Conservation (phyloP, 2,888 invertebrate species). For the Agrochola macilenta region DNA sequence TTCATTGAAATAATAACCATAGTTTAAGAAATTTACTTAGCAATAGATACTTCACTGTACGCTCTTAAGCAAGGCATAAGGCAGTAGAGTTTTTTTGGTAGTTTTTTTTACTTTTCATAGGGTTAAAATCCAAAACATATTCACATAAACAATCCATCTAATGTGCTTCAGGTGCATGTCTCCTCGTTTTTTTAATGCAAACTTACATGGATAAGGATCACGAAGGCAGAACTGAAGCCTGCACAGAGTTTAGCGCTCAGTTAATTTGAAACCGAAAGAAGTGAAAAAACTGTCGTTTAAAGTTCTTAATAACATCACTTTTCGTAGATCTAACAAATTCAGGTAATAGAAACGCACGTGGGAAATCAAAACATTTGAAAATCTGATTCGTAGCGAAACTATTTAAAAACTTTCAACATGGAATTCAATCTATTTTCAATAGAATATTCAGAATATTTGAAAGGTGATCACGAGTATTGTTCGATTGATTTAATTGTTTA, state of each 20-base stretch:
- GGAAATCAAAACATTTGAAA: constrained; percentile 3
- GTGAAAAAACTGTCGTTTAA: neutral
- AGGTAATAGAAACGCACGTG: neutral
- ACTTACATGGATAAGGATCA: neutral
- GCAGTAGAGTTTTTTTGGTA: neutral
- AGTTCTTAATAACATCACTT: neutral
- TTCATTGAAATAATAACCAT: neutral
- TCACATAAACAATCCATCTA: neutral
- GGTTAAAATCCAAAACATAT: neutral
- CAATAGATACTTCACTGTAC: neutral
- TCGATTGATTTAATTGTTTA: constrained; percentile 67
- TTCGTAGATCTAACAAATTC: neutral
- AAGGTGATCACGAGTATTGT: constrained; percentile 71
- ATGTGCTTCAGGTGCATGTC: neutral
- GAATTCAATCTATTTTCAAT: constrained; percentile 44
- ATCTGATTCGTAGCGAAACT: neutral
- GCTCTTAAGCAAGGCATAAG: neutral
- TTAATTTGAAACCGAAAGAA: neutral
- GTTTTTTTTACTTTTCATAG: neutral
- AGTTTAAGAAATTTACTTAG: neutral
- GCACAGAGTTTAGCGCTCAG: neutral
- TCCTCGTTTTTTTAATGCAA: neutral
- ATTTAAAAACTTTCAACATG: constrained; percentile 40
- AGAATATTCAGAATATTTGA: constrained; percentile 71
- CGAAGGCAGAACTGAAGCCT: no score